A percentile compares a stretch with the other conserved stretches of the same genome.
Evolutionary conservation across 2,113 vertebrate genomes (phyloP).

Genomic region (Triplophysa dalaica): DNA sequence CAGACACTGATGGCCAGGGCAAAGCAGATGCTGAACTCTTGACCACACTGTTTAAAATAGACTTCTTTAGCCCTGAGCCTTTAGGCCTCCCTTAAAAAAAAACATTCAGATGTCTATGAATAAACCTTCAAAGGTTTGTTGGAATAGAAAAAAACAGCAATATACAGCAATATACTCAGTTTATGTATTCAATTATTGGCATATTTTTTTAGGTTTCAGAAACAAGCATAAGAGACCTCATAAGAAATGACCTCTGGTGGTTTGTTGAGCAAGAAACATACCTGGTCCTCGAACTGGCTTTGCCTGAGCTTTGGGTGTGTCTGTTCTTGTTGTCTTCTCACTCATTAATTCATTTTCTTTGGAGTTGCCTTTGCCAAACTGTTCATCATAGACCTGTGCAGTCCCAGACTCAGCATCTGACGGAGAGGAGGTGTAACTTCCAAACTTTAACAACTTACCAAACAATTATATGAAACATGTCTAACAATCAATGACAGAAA

Average conservation of each 20-base stretch:
- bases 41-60: slow-evolving; percentile 68
- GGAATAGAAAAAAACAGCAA: neutral
- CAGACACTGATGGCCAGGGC: slow-evolving; percentile 80
- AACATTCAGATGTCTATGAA: neutral
- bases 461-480: neutral
- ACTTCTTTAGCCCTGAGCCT: slow-evolving; percentile 79
- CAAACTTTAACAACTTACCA: neutral
- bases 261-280: slow-evolving; percentile 41
- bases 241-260: too few relatives aligned
- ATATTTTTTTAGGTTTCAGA: too few relatives aligned
- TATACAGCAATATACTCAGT: neutral
- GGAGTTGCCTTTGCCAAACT: slow-evolving; percentile 70
- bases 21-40: slow-evolving; percentile 77
- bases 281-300: slow-evolving; percentile 78
- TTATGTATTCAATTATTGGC: too few relatives aligned
- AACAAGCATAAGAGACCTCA: too few relatives aligned
- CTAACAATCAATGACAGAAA: neutral
- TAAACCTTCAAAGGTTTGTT: neutral
- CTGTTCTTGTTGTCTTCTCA: slow-evolving; percentile 65
- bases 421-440: neutral
- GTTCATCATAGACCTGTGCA: slow-evolving; percentile 73
- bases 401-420: slow-evolving; percentile 84
- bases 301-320: slow-evolving; percentile 66
- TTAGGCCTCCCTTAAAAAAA: slow-evolving; percentile 71
- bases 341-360: slow-evolving; percentile 65